Conservation (phyloP, 2,797 vertebrate species). For the Simalia tracyae region DNA sequence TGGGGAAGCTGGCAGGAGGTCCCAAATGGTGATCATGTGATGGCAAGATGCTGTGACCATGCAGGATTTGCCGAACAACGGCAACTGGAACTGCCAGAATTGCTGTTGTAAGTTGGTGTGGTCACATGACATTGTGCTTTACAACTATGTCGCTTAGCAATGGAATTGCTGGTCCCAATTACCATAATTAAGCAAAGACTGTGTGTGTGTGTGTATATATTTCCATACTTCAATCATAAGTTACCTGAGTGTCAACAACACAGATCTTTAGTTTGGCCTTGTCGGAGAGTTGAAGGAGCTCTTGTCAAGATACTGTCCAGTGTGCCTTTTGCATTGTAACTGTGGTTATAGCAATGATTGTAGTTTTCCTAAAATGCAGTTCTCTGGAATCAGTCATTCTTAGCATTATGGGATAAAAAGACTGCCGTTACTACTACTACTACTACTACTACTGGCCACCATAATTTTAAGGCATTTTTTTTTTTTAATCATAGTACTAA, state of each 20-base stretch:
- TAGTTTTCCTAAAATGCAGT: not conserved
- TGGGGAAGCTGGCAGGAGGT: not conserved
- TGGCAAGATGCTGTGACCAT: not conserved
- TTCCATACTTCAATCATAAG: not conserved
- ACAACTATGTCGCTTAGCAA: not conserved
- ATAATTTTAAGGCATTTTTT: not conserved
- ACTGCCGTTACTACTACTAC: not conserved
- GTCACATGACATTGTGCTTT: not conserved
- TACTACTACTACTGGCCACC: not conserved
- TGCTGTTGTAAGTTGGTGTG: not conserved
- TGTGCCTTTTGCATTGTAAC: not conserved
- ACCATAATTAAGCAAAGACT: not conserved
- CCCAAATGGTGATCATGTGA: not conserved
- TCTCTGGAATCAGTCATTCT: not conserved
- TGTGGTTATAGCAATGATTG: not conserved
- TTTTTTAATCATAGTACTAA: not conserved
- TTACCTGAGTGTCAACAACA: too few relatives aligned
- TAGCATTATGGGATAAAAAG: not conserved
- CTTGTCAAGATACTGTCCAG: not conserved
- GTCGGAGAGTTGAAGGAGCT: not conserved
- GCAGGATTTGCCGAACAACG: not conserved
- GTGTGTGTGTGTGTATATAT: not conserved
- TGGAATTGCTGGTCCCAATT: not conserved
- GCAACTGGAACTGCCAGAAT: not conserved
- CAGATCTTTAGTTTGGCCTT: not conserved